A percentile compares a stretch with the other conserved stretches of the same genome.
Evolutionary conservation across 2,888 invertebrate genomes (phyloP).

Genomic region (Aporophyla nigra): DNA sequence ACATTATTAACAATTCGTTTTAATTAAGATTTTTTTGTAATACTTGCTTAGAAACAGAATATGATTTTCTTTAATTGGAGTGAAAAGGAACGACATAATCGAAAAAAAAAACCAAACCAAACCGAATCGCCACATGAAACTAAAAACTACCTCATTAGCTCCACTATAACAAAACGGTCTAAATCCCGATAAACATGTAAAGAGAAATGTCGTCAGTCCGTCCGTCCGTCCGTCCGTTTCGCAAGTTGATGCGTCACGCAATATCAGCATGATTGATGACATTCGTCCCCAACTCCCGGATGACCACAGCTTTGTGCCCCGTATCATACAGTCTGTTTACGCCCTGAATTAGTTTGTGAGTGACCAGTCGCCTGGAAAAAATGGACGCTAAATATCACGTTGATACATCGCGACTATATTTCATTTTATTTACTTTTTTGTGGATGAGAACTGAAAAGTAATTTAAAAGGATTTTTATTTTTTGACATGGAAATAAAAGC

Average conservation of each 20-base stretch:
- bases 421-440: conserved; percentile 43
- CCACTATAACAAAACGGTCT: conserved; percentile 51
- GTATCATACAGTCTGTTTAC: conserved; percentile 67
- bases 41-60: background rate
- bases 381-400: conserved; percentile 59
- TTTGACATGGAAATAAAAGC: background rate
- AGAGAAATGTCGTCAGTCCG: conserved; percentile 75
- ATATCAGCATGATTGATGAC: conserved; percentile 87
- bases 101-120: background rate
- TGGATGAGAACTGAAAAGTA: conserved; percentile 9
- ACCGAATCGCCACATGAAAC: background rate
- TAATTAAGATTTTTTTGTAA: background rate
- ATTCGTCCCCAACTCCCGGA: conserved; percentile 70
- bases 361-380: conserved; percentile 63
- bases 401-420: conserved; percentile 45
- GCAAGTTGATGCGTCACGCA: conserved; percentile 85
- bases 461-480: conserved; percentile 20
- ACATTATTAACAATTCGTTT: background rate
- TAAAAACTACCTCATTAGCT: conserved; percentile 47
- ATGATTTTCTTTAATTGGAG: background rate
- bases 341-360: conserved; percentile 65
- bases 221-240: conserved; percentile 53
- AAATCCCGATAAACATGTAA: conserved; percentile 73
- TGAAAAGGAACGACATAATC: background rate
- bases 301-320: conserved; percentile 70